phyloP scores from a whole-genome alignment of 1,140 invertebrate genomes.

The Leguminivora glycinivorella region DNA sequence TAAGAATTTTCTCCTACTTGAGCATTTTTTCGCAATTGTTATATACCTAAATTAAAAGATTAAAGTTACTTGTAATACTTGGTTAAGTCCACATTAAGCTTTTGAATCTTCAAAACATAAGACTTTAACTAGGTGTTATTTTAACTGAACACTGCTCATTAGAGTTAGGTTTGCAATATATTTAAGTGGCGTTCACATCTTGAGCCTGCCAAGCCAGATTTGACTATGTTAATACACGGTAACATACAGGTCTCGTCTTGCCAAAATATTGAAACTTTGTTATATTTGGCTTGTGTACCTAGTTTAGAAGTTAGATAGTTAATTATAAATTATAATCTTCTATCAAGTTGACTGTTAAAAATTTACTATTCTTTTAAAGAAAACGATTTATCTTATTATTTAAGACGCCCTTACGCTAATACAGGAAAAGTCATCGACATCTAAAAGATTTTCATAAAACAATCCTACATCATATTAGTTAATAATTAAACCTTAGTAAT shows the following conservation, averaged over 20 bases:
- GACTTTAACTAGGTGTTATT: background rate
- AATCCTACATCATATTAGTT: constrained; percentile 22
- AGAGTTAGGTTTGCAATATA: background rate
- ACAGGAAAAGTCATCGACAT: constrained; percentile 43
- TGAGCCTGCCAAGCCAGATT: constrained; percentile 3
- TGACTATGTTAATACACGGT: background rate
- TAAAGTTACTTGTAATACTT: constrained; percentile 5
- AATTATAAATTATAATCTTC: background rate
- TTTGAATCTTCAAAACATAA: background rate
- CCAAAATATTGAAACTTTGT: background rate
- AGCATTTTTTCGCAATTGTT: constrained; percentile 12
- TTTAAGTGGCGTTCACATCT: background rate
- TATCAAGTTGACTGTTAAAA: background rate
- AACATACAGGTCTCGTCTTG: background rate
- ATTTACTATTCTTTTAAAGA: background rate
- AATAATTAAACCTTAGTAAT: constrained; percentile 30
- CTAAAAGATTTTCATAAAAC: constrained; percentile 27
- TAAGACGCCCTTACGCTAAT: constrained; percentile 46
- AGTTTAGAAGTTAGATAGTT: constrained; percentile 16
- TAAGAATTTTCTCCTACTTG: constrained; percentile 11
- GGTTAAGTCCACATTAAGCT: background rate
- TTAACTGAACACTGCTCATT: constrained; percentile 7
- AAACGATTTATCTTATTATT: background rate
- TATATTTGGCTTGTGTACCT: constrained; percentile 12
- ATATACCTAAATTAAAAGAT: background rate